Evolutionary conservation across 2,113 vertebrate species (phyloP).

Genomic region (Seriola aureovittata): DNA sequence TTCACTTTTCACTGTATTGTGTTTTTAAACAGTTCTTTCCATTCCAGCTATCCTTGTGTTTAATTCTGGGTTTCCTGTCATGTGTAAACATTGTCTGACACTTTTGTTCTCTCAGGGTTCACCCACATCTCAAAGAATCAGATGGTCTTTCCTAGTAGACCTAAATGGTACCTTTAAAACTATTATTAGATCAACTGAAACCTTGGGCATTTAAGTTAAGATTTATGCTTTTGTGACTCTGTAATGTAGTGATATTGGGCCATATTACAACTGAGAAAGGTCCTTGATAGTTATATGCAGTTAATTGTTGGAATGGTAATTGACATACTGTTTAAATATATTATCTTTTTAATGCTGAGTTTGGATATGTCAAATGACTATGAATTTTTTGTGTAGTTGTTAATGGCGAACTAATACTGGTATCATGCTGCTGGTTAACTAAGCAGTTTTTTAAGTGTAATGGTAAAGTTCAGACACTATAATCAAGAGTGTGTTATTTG

Average conservation of each 20-base stretch:
- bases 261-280: conserved; percentile 2
- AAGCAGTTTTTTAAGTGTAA: background rate
- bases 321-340: conserved; percentile 26
- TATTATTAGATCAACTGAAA: background rate
- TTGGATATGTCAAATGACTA: conserved; percentile 25
- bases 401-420: conserved; percentile 8
- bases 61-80: conserved; percentile 24
- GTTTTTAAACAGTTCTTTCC: conserved; percentile 35
- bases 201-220: conserved; percentile 48
- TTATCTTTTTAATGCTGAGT: conserved; percentile 33
- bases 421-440: background rate
- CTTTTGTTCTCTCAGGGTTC: conserved; percentile 74
- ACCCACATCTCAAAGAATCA: conserved; percentile 30
- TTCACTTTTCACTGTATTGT: conserved; percentile 38
- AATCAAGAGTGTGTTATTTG: conserved; percentile 12
- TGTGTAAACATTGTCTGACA: conserved; percentile 32
- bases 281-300: background rate
- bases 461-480: too few species aligned
- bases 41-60: conserved; percentile 30
- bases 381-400: conserved; percentile 20
- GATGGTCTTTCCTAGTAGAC: conserved; percentile 13
- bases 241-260: conserved; percentile 24
- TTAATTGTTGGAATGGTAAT: conserved; percentile 30
- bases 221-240: conserved; percentile 29
- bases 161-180: conserved; percentile 46